Conservation (phyloP, 2,113 vertebrate species). For the Lates calcarifer region DNA sequence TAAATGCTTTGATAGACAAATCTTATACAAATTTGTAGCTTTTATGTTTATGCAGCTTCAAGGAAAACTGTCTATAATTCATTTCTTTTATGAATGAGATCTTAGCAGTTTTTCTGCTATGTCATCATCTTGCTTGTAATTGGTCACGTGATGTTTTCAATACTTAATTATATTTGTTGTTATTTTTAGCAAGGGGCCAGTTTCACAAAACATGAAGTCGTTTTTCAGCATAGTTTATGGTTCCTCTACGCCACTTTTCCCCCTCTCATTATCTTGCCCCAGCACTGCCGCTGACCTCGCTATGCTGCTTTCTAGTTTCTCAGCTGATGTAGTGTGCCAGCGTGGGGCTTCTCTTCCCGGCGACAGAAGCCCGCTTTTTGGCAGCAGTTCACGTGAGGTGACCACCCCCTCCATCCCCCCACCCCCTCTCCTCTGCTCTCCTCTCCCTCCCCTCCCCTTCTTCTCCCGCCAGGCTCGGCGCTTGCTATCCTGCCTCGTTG, state of each 20-base stretch:
- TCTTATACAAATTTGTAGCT: conserved; percentile 19
- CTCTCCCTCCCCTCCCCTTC: conserved; percentile 4
- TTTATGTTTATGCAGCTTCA: conserved; percentile 13
- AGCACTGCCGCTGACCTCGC: conserved; percentile 59
- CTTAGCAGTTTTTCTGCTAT: conserved; percentile 34
- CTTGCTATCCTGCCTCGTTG: conserved; percentile 79
- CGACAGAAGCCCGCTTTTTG: conserved; percentile 64
- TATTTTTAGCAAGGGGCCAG: conserved; percentile 10
- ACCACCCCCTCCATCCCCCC: conserved; percentile 47
- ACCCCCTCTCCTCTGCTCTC: background rate
- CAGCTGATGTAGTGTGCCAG: conserved; percentile 66
- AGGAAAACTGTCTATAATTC: conserved; percentile 10
- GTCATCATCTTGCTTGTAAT: conserved; percentile 58
- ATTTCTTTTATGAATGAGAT: conserved; percentile 57
- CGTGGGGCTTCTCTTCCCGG: conserved; percentile 51
- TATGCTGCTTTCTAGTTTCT: conserved; percentile 82
- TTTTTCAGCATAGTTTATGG: conserved; percentile 16
- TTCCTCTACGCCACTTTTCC: conserved; percentile 9
- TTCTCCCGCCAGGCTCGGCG: conserved; percentile 69
- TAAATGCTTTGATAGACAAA: conserved; percentile 35
- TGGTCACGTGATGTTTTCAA: conserved; percentile 40
- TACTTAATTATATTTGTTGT: conserved; percentile 31
- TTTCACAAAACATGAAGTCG: background rate
- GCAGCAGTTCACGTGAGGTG: conserved; percentile 78
- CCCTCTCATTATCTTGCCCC: conserved; percentile 42